Base-by-base conservation (phyloP, 2,888 invertebrate genomes). In the Physocephala rufipes region DNA sequence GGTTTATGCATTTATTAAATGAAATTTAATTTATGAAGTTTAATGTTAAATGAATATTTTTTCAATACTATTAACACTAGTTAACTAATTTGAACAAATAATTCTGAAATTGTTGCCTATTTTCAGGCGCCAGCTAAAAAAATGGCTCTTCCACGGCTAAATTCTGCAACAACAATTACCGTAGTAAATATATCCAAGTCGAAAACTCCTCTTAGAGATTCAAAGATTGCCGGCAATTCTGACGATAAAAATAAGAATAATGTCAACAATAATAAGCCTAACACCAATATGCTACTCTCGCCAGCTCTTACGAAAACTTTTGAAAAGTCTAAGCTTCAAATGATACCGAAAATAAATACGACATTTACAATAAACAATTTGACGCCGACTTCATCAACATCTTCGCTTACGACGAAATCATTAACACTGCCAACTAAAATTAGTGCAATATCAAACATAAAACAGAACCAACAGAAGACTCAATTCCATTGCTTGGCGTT, bases 311-410 rank as follows among this genome's bases (percentile, higher is more conserved):
- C 59, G 53, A 58, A 49, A 26, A 26, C 62, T 45, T 59, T 24
- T 36, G 66, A 13, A 70, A 73, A 53, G 49, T 70, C 53, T 7
- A 71, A 71, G 28, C 36, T 55, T 15, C 16, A 65, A 16, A 51
- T 36, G 13, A 13, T 73, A 16, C 62, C 67, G 12, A 76, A 71
- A 67, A 74, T 75, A 15, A 76, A 75, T 75, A 62, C 72, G 19
- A 65, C 70, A 16, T 26, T 74, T 30, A 71, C 69, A 12, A 69
- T 71, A 63, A 76, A 73, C 72, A n/a, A 73, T 76, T 9, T 43
- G 76, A 7, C 64, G 26, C 72, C 74, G 13, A 73, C 36, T 47
- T 47, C 62, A 28, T 28, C 30, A 16, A 62, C 45, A 28, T 30
- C 61, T 7, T 21, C 59, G 16, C n/a, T 59, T 26, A 12, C 67